Percentiles rank a stretch among this genome's conserved stretches.
phyloP scores from a whole-genome alignment of 2,888 invertebrate species.

The Lottia gigantea region DNA sequence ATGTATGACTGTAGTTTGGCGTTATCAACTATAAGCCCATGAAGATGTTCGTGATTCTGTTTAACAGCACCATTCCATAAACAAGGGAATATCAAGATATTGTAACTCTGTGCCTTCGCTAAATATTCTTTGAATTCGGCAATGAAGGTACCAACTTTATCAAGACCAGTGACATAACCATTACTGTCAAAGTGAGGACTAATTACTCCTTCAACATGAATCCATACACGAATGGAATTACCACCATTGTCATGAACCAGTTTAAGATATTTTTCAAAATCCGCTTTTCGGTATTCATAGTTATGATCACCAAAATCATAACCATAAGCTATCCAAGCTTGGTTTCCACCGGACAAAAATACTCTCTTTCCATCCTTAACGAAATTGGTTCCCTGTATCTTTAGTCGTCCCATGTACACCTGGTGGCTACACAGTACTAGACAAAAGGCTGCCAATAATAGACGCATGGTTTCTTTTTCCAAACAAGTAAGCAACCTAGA shows the following conservation, averaged over 20 bases:
- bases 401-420: neutral
- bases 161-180: conserved; percentile 48
- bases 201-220: conserved; percentile 50
- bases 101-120: conserved; percentile 37
- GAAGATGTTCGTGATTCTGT: conserved; percentile 22
- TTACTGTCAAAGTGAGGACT: conserved; percentile 45
- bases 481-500: no score
- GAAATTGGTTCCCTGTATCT: conserved; percentile 21
- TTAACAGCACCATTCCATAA: conserved; percentile 57
- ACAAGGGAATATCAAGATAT: conserved; percentile 50
- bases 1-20: conserved; percentile 54
- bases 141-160: conserved; percentile 44
- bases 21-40: conserved; percentile 38
- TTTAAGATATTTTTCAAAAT: conserved; percentile 26
- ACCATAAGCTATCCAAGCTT: conserved; percentile 38
- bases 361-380: conserved; percentile 24
- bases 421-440: no score
- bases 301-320: conserved; percentile 38
- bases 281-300: conserved; percentile 22
- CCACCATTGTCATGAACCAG: conserved; percentile 28
- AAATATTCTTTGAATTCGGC: conserved; percentile 46
- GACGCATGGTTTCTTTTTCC: no score
- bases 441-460: no score
- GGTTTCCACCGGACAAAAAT: conserved; percentile 38
- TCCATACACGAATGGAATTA: conserved; percentile 45